These are phyloP conservation scores for Scolanthus callimorphus DNA, from an alignment of 92 coral and sea anemone genomes.

Conservation along the genomic window DNA sequence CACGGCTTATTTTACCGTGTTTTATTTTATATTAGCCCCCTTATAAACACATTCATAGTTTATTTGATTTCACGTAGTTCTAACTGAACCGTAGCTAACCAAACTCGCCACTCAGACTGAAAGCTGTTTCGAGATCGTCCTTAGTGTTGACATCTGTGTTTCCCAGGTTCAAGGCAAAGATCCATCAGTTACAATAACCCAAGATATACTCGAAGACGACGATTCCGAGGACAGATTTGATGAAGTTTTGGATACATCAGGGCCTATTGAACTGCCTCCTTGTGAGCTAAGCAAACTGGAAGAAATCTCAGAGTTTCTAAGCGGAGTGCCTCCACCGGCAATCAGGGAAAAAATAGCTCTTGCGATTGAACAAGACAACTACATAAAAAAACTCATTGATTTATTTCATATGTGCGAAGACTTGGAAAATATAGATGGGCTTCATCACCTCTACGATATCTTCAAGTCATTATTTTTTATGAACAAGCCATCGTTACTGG, in stretches of 20 bases:
- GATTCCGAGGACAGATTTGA: constrained; percentile 97
- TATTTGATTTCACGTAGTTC: not conserved
- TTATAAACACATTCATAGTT: not conserved
- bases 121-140: too few relatives aligned
- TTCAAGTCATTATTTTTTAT: constrained; percentile 90
- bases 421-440: constrained; percentile 94
- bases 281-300: constrained; percentile 94
- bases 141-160: too few relatives aligned
- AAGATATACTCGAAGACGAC: constrained; percentile 93
- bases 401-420: constrained; percentile 98
- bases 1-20: too few relatives aligned
- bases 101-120: too few relatives aligned
- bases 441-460: constrained; percentile 87
- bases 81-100: too few relatives aligned
- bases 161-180: constrained; percentile 97
- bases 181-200: constrained; percentile 94
- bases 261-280: constrained; percentile 94
- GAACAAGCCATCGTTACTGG: constrained; percentile 93
- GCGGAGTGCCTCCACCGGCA: constrained; percentile 92
- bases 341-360: constrained; percentile 90
- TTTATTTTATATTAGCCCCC: not conserved
- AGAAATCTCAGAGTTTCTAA: constrained; percentile 87
- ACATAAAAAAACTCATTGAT: constrained; percentile 86
- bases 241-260: constrained; percentile 93
- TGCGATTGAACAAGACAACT: constrained; percentile 95